These are phyloP conservation scores for Apostichopus leukothele DNA, from an alignment of 53 echinoderm and acorn worm genomes.

Conservation along the genomic window DNA sequence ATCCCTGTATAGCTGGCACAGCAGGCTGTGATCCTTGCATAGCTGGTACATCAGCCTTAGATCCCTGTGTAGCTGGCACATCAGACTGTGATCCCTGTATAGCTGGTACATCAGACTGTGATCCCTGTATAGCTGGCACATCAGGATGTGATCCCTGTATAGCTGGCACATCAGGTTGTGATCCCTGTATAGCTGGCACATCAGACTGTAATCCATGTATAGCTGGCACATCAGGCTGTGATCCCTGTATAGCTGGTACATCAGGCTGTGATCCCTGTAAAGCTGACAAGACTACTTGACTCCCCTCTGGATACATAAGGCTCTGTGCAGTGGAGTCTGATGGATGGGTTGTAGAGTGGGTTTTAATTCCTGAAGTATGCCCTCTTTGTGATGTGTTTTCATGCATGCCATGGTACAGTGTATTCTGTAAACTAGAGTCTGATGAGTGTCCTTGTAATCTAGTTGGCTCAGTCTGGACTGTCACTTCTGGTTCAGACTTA, in stretches of 20 bases:
- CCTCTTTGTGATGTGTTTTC: too few species aligned
- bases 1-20: not conserved
- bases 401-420: constrained; percentile 11
- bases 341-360: not conserved
- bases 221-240: not conserved
- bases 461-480: not conserved
- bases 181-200: constrained; percentile 51
- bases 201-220: constrained; percentile 71
- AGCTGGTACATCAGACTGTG: constrained; percentile 46
- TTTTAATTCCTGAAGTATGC: not conserved
- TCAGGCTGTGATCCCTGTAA: not conserved
- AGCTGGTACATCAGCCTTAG: not conserved
- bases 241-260: constrained; percentile 31
- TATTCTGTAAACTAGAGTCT: constrained; percentile 43
- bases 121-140: too few species aligned
- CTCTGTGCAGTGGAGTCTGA: constrained; percentile 42
- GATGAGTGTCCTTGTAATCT: constrained; percentile 35
- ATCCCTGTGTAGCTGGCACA: not conserved
- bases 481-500: constrained; percentile 35
- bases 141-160: too few species aligned
- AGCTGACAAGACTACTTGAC: not conserved
- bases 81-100: not conserved
- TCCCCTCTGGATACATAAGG: not conserved
- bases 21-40: constrained; percentile 34
- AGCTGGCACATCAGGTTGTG: too few species aligned